Base-by-base conservation (phyloP, 1,140 invertebrate species). In the Chymomyza costata region DNA sequence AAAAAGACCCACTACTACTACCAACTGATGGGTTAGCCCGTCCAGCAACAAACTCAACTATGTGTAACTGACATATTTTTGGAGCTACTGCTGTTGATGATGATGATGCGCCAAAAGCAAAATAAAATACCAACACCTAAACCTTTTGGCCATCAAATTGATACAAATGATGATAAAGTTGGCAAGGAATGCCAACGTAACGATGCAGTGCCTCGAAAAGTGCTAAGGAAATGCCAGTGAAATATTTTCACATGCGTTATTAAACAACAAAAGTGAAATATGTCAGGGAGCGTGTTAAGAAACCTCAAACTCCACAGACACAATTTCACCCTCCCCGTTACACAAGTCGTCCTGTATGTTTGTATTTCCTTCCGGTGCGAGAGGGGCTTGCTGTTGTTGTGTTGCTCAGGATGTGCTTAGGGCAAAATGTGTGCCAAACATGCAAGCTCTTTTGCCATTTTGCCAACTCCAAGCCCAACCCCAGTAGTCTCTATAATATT, bases 211-310 rank as follows among this genome's bases (percentile, higher is more conserved):
- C 11, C 11, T 30, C 25, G 37, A 31, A 35, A 32, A 31, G 31
- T 41, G 59, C 28, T 30, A 19, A 49, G 50, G 55, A 38, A 62
- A 15, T 57, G 58, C 19, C 45, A 39, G 68, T 53, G 46, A 61
- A 80, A 73, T 80, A 65, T 65, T 63, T 68, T 68, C 67, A 64
- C 70, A 76, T 62, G 71, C 74, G 64, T 70, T 80, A 80, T 80
- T 80, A 80, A 80, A 68, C 73, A 80, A 65, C 64, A 55, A 78
- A 78, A 67, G 73, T 80, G 73, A 80, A 80, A 80, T 65, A 80
- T 80, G 25, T n/a, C 41, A 39, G 21, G 6, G 45, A 39, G 28
- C 15, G 5, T 61, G 28, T 52, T 52, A 35, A n/a, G n/a, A n/a
- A n/a, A n/a, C 45, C 45, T 34, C 37, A n/a, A 21, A 16, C 7